A percentile compares a stretch with the other conserved stretches of the same genome.
These are phyloP conservation scores for Drosophila bipectinata DNA, from an alignment of 1,140 invertebrate genomes.

Conservation along the genomic window DNA sequence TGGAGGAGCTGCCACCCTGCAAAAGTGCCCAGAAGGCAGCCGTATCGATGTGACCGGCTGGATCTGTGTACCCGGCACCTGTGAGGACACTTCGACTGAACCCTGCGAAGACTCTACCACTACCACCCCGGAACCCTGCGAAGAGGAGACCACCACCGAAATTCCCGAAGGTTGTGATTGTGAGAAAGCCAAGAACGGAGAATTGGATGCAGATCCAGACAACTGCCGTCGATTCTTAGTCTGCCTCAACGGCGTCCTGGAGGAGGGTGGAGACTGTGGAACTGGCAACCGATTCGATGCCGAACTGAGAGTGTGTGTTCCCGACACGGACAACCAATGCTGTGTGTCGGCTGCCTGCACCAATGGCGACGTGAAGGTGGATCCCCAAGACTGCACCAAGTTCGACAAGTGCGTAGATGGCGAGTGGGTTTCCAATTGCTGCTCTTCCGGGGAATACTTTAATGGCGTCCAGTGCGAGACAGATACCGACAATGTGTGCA, in stretches of 20 bases:
- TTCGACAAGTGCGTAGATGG: slow-evolving; percentile 45
- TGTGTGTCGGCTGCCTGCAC: slow-evolving; percentile 34
- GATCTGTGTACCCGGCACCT: slow-evolving; percentile 46
- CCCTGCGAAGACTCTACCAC: slow-evolving; percentile 12
- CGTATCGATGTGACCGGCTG: slow-evolving; percentile 17
- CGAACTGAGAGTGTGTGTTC: background rate
- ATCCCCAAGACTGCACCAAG: slow-evolving; percentile 48
- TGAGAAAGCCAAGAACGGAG: slow-evolving; percentile 16
- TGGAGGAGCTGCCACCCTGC: slow-evolving; percentile 15
- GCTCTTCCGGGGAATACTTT: slow-evolving; percentile 33
- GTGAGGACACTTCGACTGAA: slow-evolving; percentile 16
- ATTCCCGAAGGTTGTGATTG: slow-evolving; percentile 46
- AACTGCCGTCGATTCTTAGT: slow-evolving; percentile 51
- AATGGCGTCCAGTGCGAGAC: background rate
- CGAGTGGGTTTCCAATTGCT: slow-evolving; percentile 30
- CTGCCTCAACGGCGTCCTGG: slow-evolving; percentile 44
- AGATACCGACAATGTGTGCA: slow-evolving; percentile 33
- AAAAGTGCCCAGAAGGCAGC: slow-evolving; percentile 36
- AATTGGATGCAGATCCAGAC: slow-evolving; percentile 14
- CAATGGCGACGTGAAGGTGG: background rate
- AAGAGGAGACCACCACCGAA: slow-evolving; percentile 11
- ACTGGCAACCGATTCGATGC: slow-evolving; percentile 50
- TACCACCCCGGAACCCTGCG: slow-evolving; percentile 24
- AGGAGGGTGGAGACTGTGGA: slow-evolving; percentile 37
- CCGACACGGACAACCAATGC: slow-evolving; percentile 39